Percentiles rank a stretch among this genome's conserved stretches.
phyloP scores from a whole-genome alignment of 2,113 vertebrate species.

The Pangasianodon hypophthalmus region DNA sequence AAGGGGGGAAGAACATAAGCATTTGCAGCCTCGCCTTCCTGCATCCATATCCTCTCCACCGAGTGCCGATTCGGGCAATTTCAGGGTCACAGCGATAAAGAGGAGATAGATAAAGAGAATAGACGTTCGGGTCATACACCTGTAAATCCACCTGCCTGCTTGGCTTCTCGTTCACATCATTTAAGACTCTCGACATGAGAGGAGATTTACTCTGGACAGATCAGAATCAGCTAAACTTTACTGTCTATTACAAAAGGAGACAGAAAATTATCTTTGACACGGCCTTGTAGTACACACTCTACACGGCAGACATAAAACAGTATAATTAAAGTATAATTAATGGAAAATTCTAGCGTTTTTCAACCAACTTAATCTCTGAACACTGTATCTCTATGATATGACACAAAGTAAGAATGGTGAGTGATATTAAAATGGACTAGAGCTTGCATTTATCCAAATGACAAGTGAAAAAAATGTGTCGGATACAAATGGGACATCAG shows the following conservation, averaged over 20 bases:
- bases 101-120: constrained; percentile 67
- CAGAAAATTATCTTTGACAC: not conserved
- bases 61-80: constrained; percentile 71
- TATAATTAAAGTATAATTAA: not conserved
- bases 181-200: constrained; percentile 64
- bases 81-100: constrained; percentile 69
- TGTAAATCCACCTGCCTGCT: constrained; percentile 63
- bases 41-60: constrained; percentile 59
- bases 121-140: constrained; percentile 61
- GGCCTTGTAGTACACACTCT: not conserved
- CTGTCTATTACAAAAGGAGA: not conserved
- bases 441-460: not conserved
- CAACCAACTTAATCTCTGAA: not conserved
- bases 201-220: constrained; percentile 62
- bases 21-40: constrained; percentile 56
- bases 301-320: not conserved
- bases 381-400: not conserved
- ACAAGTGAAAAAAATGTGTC: not conserved
- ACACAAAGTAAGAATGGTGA: not conserved
- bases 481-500: not conserved
- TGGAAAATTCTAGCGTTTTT: not conserved
- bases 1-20: constrained; percentile 48
- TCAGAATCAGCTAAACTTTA: constrained; percentile 3
- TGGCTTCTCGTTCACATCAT: constrained; percentile 67
- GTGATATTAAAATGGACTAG: not conserved